phyloP scores from a whole-genome alignment of 2,113 vertebrate species.

The Platichthys flesus region DNA sequence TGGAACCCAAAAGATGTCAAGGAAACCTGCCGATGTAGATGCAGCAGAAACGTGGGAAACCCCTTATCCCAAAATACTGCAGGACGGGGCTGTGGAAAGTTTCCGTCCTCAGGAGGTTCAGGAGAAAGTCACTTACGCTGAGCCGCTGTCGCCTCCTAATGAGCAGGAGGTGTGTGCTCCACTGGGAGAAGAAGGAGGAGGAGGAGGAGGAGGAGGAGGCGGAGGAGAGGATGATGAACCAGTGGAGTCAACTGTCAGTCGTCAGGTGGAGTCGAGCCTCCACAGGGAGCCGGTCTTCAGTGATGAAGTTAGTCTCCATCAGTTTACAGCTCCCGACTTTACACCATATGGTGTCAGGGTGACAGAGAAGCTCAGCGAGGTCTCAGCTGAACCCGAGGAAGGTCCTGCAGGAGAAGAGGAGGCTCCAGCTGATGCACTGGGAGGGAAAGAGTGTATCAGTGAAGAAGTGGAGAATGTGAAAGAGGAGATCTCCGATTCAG shows the following conservation, averaged over 20 bases:
- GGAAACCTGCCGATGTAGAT: not conserved
- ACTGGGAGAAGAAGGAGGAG: not conserved
- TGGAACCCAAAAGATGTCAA: conserved; percentile 20
- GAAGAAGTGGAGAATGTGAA: conserved; percentile 8
- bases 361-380: not conserved
- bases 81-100: conserved; percentile 54
- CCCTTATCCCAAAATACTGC: conserved; percentile 57
- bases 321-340: not conserved
- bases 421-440: conserved; percentile 5
- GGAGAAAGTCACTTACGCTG: conserved; percentile 58
- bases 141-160: conserved; percentile 56
- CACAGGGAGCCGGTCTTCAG: not conserved
- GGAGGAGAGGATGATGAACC: conserved; percentile 12
- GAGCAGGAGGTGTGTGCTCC: conserved; percentile 26
- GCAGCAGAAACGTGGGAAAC: conserved; percentile 7
- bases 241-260: conserved; percentile 19
- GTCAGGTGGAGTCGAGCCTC: conserved; percentile 37
- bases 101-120: conserved; percentile 65
- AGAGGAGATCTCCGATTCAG: conserved; percentile 37
- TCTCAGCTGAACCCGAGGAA: conserved; percentile 25
- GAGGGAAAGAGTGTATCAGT: not conserved
- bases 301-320: not conserved
- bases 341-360: not conserved
- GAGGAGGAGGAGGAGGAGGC: not conserved
- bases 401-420: conserved; percentile 25